Conservation (phyloP, 2,113 vertebrate species). For the Plotosus lineatus region DNA sequence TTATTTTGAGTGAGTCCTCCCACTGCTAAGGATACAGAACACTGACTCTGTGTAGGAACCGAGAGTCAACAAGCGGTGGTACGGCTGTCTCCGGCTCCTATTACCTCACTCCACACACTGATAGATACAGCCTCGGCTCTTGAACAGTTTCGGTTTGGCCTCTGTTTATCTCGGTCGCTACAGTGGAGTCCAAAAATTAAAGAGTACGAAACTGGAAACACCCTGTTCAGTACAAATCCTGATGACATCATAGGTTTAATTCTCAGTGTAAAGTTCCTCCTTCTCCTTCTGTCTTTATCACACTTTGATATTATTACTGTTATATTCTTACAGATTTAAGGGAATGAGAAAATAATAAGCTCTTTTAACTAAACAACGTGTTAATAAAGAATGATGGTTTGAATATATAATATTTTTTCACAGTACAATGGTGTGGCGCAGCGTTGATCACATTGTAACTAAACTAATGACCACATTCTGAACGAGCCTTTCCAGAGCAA, state of each 20-base stretch:
- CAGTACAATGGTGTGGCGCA: no score
- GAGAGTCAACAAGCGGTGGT: constrained; percentile 13
- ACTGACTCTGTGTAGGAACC: constrained; percentile 59
- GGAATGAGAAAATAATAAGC: background rate
- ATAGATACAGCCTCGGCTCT: background rate
- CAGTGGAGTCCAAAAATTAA: background rate
- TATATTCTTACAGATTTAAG: background rate
- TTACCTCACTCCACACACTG: no score
- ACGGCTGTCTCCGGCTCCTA: constrained; percentile 1
- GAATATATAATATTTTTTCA: no score
- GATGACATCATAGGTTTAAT: background rate
- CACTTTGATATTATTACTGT: no score
- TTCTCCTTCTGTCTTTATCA: background rate
- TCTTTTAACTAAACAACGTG: background rate
- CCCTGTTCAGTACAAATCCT: background rate
- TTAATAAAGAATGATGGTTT: background rate
- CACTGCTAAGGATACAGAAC: constrained; percentile 57
- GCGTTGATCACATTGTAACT: no score
- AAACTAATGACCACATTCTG: no score
- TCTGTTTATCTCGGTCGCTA: background rate
- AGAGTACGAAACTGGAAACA: background rate
- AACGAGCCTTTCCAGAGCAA: no score
- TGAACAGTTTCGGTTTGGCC: background rate
- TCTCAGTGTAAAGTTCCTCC: background rate
- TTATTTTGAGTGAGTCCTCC: constrained; percentile 51